Base-by-base conservation (phyloP, 2,113 vertebrate genomes). In the Plectropomus leopardus region DNA sequence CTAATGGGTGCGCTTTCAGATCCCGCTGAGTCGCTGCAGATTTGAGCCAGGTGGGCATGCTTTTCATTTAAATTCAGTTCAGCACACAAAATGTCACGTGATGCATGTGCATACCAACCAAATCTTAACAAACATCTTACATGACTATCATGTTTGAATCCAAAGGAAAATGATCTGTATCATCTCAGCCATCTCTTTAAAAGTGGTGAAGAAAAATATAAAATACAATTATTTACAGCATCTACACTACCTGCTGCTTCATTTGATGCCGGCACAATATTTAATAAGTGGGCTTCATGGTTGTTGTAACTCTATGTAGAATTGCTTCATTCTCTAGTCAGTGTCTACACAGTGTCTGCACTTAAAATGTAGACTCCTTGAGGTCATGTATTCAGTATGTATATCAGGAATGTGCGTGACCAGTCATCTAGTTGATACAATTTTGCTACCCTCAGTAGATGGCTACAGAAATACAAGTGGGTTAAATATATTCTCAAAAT, bases 11-110 rank as follows among this genome's bases (percentile, higher is more conserved):
- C 53, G 23, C 70, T 57, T 23, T 9, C 36, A 34, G 65, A 40
- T 11, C 2, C 11, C 24, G 3, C n/a, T 0, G 0, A 47, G 40
- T 4, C 17, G 3, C n/a, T 34, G 51, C 19, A 1, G 23, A 64
- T 72, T 24, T 24, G 45, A 78, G 47, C 73, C 74, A 68, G 73
- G 45, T 67, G 58, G 21, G 0, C 42, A 7, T 4, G 19, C 11
- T 61, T 26, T 47, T 9, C 21, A 8, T 26, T 74, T 15, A 2
- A 59, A 51, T 34, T 77, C 17, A 74, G 21, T 16, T 40, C 40
- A 10, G 30, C 14, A 26, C 36, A 55, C 40, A 65, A 54, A 76
- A 23, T 17, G 0, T 42, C 15, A 19, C 55, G 47, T 0, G 9
- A 10, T 2, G 34, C 34, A 44, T 1, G 24, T 68, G 21, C 44